A percentile compares a stretch with the other conserved stretches of the same genome.
These are phyloP conservation scores for Dendronephthya gigantea DNA, from an alignment of 64 coral and sea anemone genomes.

Conservation along the genomic window DNA sequence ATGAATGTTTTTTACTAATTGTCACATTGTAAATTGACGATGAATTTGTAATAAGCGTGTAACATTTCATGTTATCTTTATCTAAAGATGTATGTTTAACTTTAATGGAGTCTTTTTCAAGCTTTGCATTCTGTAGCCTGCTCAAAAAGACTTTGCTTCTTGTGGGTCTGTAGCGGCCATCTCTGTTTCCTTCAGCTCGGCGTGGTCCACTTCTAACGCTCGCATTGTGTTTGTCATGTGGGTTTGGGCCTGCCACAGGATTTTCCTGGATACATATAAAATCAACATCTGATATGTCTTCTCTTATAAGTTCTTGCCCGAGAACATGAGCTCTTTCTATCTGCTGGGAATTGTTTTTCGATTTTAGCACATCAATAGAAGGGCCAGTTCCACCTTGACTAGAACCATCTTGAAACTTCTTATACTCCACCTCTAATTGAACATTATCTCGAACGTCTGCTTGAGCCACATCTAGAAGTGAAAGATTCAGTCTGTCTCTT, in stretches of 20 bases:
- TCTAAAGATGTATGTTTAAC: not conserved
- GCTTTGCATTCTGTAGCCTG: slow-evolving; percentile 1
- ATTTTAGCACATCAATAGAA: not conserved
- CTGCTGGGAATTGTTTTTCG: not conserved
- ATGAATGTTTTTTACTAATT: not conserved
- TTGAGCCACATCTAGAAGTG: slow-evolving; percentile 44
- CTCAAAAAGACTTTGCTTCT: slow-evolving; percentile 12
- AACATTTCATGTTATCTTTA: not conserved
- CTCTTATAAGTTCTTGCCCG: not conserved
- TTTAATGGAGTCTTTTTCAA: not conserved
- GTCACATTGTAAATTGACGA: not conserved
- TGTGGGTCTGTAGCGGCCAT: slow-evolving; percentile 19
- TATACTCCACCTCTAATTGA: slow-evolving; percentile 37
- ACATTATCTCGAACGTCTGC: slow-evolving; percentile 43
- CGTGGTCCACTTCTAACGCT: slow-evolving; percentile 14
- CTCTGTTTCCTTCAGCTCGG: slow-evolving; percentile 26
- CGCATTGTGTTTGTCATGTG: slow-evolving; percentile 31
- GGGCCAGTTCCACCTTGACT: slow-evolving; percentile 35
- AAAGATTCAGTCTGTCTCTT: slow-evolving; percentile 34
- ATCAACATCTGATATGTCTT: not conserved
- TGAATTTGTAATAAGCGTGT: not conserved
- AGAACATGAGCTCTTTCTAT: not conserved
- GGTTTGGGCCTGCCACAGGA: not conserved
- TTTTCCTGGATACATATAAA: not conserved
- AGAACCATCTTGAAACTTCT: slow-evolving; percentile 26